Percentiles rank a stretch among this genome's conserved stretches.
phyloP scores from a whole-genome alignment of 2,113 vertebrate genomes.

The Antidorcas marsupialis region DNA sequence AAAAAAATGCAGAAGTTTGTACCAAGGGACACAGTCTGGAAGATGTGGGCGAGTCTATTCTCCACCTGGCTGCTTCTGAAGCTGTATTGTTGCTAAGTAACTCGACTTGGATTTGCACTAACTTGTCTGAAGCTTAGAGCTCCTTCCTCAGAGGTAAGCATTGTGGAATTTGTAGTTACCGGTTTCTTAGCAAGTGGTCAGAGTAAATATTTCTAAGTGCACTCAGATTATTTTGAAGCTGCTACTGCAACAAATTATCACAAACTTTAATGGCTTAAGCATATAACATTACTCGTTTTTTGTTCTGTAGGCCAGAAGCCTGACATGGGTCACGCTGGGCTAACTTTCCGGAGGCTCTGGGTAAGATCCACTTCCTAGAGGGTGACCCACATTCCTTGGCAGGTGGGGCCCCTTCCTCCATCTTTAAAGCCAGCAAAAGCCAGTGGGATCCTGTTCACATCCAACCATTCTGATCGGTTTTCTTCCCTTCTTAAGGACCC shows the following conservation, averaged over 20 bases:
- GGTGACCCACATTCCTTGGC: not conserved
- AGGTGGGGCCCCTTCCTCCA: not conserved
- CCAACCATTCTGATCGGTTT: not conserved
- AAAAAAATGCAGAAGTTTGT: not conserved
- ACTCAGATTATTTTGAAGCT: not conserved
- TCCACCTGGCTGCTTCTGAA: not conserved
- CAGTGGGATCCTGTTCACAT: not conserved
- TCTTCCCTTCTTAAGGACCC: not conserved
- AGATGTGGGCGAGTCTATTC: not conserved
- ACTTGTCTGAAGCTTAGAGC: not conserved
- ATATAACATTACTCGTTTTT: not conserved
- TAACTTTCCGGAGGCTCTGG: not conserved
- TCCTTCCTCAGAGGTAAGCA: not conserved
- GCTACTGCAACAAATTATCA: not conserved
- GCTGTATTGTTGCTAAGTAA: conserved; percentile 19
- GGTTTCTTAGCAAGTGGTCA: not conserved
- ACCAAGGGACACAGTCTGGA: not conserved
- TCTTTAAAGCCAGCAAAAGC: not conserved
- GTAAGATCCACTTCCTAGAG: not conserved
- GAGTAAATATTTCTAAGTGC: not conserved
- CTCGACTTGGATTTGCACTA: not conserved
- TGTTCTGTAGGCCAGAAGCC: not conserved
- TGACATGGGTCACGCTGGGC: not conserved
- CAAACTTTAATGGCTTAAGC: not conserved
- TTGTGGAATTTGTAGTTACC: conserved; percentile 20